Conservation (phyloP, 2,888 invertebrate species). For the Crioceris asparagi region DNA sequence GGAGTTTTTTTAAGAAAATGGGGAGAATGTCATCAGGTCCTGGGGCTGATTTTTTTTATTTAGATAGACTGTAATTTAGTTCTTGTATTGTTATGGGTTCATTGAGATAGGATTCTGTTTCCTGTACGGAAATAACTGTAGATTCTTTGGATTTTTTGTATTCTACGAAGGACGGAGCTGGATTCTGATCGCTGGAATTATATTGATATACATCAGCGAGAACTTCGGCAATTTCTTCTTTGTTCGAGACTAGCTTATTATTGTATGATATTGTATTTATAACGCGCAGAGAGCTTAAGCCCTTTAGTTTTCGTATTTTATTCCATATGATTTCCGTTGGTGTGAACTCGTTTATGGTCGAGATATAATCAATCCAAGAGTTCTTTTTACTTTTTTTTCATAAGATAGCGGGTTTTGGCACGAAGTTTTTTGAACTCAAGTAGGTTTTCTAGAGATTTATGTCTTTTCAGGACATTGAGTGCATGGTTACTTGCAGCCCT, state of each 20-base stretch:
- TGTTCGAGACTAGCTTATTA: background rate
- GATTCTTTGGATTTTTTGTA: background rate
- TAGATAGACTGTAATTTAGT: background rate
- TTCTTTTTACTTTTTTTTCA: constrained; percentile 1
- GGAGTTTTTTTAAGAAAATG: constrained; percentile 6
- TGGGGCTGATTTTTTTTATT: background rate
- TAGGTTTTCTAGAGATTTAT: constrained; percentile 1
- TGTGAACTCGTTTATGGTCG: background rate
- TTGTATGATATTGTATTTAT: background rate
- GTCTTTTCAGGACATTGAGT: constrained; percentile 3
- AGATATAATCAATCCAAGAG: constrained; percentile 1
- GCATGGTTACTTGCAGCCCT: constrained; percentile 1
- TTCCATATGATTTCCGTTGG: background rate
- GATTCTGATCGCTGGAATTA: background rate
- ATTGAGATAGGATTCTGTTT: background rate
- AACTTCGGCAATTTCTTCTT: background rate
- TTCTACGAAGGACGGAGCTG: background rate
- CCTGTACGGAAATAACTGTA: background rate
- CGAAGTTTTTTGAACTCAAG: constrained; percentile 4
- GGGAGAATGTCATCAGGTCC: constrained; percentile 6
- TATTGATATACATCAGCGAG: background rate
- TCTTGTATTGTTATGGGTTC: background rate
- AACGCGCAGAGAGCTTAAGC: background rate
- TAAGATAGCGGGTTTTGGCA: background rate
- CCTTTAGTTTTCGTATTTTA: constrained; percentile 1